phyloP scores from a whole-genome alignment of 1,140 invertebrate genomes.

The Drosophila navojoa region DNA sequence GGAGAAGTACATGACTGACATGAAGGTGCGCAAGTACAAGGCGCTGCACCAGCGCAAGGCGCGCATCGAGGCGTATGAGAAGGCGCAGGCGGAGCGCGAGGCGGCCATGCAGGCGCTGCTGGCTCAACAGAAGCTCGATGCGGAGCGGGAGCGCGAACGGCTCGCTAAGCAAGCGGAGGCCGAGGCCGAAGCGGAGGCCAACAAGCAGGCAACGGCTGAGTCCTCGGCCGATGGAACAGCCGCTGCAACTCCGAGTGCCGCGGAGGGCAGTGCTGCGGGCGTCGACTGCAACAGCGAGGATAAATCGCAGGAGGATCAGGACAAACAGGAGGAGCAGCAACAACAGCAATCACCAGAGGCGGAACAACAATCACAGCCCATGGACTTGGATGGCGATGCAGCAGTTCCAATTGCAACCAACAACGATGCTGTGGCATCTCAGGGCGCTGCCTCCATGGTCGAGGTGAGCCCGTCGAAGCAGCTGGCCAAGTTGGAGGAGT shows the following conservation, averaged over 20 bases:
- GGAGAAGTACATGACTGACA: slow-evolving; percentile 93
- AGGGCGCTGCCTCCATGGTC: not conserved
- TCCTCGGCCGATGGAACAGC: slow-evolving; percentile 12
- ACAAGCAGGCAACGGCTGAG: slow-evolving; percentile 16
- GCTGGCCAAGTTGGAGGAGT: slow-evolving; percentile 44
- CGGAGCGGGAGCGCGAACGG: slow-evolving; percentile 56
- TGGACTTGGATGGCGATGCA: slow-evolving; percentile 57
- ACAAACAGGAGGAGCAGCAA: slow-evolving; percentile 15
- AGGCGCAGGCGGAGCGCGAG: slow-evolving; percentile 85
- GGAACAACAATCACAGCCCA: slow-evolving; percentile 32
- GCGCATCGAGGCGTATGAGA: slow-evolving; percentile 89
- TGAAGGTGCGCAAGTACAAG: slow-evolving; percentile 93
- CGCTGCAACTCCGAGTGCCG: not conserved
- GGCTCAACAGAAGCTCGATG: slow-evolving; percentile 74
- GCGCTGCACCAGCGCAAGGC: slow-evolving; percentile 90
- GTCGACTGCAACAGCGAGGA: slow-evolving; percentile 23
- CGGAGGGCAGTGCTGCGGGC: not conserved
- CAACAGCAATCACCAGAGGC: not conserved
- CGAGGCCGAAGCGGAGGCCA: slow-evolving; percentile 45
- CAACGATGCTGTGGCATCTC: not conserved
- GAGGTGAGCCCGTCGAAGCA: slow-evolving; percentile 61
- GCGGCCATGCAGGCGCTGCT: slow-evolving; percentile 74
- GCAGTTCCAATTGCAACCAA: not conserved
- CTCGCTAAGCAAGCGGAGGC: slow-evolving; percentile 63
- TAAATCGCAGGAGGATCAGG: slow-evolving; percentile 23